Evolutionary conservation across 2,113 vertebrate genomes (phyloP), one percentile per base, ranked within the genome.

Genomic region (Hydrochoerus hydrochaeris): DNA sequence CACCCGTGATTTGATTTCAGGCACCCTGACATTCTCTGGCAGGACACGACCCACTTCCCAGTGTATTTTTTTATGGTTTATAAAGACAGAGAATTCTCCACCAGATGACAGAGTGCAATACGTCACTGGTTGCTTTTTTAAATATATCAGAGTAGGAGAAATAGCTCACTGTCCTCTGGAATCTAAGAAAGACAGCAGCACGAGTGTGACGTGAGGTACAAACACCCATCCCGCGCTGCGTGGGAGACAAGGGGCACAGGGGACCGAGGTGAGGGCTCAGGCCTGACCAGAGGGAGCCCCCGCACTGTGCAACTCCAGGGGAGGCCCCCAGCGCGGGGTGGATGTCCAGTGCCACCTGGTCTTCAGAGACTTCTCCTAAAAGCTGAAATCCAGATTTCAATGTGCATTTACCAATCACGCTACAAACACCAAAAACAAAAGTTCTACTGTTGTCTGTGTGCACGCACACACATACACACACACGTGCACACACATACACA

Each of bases 201-300:
- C 52, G 13, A 26, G 17, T 14, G 17, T 12, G 19, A 32, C 1
- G 1, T 41, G 91, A 57, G 9, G 7, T 5, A 26, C 7, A 60
- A 10, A 30, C 3, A 1, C 7, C 54, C 67, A 1, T 35, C 3
- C 0, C 7, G 44, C 14, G 57, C 49, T 0, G 0, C 0, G 5
- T 0, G 38, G 52, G 41, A 38, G 9, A 46, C 1, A 0, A 60
- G 3, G 28, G 35, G 52, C 35, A 4, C 5, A 28, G 28, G 2
- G 38, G 41, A 17, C 38, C 13, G 62, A 41, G n/a, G 0, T 1
- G 3, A 6, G 30, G 26, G 10, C 32, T 28, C 9, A 8, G n/a
- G n/a, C 16, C 16, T 13, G 52, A 5, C 81, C 85, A 28, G 26
- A 41, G 24, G 24, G 19, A 2, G 2, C 7, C 22, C 38, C 32